Percentiles rank a stretch among this genome's conserved stretches.
Conservation (phyloP, 1,140 invertebrate species). For the Diorhabda sublineata region DNA sequence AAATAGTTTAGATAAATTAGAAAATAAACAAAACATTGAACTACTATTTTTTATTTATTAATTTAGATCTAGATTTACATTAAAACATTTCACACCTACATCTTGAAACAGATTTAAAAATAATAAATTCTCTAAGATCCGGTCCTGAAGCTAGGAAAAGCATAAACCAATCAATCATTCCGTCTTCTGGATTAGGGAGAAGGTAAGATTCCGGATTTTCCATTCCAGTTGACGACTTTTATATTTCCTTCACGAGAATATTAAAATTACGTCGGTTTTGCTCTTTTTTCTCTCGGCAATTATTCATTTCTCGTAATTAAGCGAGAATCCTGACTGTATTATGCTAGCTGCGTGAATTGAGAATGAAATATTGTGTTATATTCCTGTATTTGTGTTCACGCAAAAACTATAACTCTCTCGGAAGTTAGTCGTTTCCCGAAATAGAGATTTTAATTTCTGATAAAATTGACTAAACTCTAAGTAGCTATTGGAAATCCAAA, state of each 20-base stretch:
- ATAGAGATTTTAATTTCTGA: background rate
- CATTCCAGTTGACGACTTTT: constrained; percentile 2
- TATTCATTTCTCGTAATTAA: background rate
- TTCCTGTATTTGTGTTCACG: background rate
- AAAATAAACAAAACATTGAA: too few species aligned
- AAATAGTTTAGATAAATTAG: too few species aligned
- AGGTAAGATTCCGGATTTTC: background rate
- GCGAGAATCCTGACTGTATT: background rate
- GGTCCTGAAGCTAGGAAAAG: background rate
- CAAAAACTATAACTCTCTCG: constrained; percentile 1
- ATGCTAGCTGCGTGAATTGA: background rate
- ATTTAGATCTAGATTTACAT: too few species aligned
- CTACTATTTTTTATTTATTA: too few species aligned
- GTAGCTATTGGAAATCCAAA: background rate
- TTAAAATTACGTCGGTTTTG: background rate
- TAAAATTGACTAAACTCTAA: background rate
- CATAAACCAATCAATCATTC: background rate
- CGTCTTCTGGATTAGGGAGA: background rate
- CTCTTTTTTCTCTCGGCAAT: background rate
- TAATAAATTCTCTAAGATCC: background rate
- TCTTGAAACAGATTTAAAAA: too few species aligned
- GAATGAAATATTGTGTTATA: constrained; percentile 1
- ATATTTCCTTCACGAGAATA: background rate
- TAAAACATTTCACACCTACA: too few species aligned
- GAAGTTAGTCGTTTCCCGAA: background rate